Conservation (phyloP, 64 coral and sea anemone genomes). For the Montipora foliosa region DNA sequence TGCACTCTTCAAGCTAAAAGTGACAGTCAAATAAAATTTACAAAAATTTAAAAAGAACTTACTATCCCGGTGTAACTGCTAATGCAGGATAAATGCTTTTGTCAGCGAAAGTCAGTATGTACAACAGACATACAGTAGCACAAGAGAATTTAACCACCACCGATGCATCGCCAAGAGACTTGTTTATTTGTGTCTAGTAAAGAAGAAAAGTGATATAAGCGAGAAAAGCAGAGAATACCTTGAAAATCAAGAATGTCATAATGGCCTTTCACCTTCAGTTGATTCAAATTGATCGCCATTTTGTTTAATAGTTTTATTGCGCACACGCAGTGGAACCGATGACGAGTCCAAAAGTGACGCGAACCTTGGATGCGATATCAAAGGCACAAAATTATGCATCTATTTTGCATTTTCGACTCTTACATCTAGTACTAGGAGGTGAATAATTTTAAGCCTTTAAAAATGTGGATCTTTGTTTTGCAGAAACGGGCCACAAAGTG, state of each 20-base stretch:
- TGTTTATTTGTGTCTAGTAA: constrained; percentile 78
- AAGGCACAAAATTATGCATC: too few species aligned
- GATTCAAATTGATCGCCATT: constrained; percentile 73
- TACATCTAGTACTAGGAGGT: too few species aligned
- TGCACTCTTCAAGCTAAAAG: neutral
- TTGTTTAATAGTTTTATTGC: constrained; percentile 55
- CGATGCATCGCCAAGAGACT: constrained; percentile 83
- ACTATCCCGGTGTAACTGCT: constrained; percentile 83
- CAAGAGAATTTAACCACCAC: constrained; percentile 85
- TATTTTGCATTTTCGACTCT: too few species aligned
- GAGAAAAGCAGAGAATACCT: neutral
- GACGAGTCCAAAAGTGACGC: constrained; percentile 55
- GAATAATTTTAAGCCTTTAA: too few species aligned
- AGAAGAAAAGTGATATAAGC: neutral
- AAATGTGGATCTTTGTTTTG: too few species aligned
- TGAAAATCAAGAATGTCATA: neutral
- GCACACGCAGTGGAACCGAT: constrained; percentile 25
- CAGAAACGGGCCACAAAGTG: too few species aligned
- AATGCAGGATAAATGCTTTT: constrained; percentile 52
- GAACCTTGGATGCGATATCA: neutral
- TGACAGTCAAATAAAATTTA: neutral
- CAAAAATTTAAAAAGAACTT: constrained; percentile 18
- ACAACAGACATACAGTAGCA: constrained; percentile 64
- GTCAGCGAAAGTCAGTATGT: constrained; percentile 61
- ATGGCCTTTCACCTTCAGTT: constrained; percentile 63